Evolutionary conservation across 2,888 invertebrate genomes (phyloP).

Genomic region (Microctonus aethiopoides): DNA sequence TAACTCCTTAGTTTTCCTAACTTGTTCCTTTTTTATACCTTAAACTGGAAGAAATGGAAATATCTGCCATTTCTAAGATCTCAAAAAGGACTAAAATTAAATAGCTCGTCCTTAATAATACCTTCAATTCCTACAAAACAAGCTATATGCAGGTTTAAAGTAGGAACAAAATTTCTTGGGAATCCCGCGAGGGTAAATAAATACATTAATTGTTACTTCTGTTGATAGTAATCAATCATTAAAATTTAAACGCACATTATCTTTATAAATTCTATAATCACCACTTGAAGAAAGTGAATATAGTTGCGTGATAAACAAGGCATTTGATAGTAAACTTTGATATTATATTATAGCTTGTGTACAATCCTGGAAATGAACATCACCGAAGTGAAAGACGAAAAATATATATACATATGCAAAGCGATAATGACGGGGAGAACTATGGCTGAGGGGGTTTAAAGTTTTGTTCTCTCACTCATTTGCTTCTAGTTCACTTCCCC

Average conservation of each 20-base stretch:
- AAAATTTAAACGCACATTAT: constrained; percentile 3
- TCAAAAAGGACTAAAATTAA: too few species aligned
- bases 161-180: too few species aligned
- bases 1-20: too few species aligned
- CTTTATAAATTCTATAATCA: neutral
- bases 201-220: neutral
- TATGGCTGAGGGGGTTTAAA: constrained; percentile 52
- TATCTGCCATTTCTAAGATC: too few species aligned
- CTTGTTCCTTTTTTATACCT: too few species aligned
- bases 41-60: too few species aligned
- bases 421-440: constrained; percentile 26
- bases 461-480: constrained; percentile 42
- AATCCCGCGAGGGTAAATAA: too few species aligned
- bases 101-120: too few species aligned
- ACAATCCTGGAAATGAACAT: neutral
- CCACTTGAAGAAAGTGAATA: too few species aligned
- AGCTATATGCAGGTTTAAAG: too few species aligned
- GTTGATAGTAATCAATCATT: neutral
- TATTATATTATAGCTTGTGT: neutral
- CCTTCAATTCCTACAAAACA: too few species aligned
- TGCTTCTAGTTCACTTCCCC: constrained; percentile 27
- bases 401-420: constrained; percentile 16
- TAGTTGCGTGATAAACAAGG: too few species aligned
- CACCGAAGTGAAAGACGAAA: neutral
- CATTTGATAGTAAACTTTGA: neutral